Evolutionary conservation across 2,888 invertebrate genomes (phyloP).

Genomic region (Plusia festucae): DNA sequence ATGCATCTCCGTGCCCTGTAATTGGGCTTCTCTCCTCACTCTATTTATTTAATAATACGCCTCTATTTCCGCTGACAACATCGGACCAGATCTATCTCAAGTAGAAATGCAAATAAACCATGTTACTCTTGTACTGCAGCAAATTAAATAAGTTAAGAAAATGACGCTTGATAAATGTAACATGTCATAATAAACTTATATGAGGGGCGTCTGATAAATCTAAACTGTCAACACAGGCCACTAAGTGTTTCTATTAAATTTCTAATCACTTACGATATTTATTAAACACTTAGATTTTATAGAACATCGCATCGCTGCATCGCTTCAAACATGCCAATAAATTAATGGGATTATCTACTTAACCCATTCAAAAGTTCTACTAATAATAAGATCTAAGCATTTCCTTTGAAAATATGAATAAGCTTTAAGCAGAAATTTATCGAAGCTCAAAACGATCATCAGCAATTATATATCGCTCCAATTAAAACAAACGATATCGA

Average conservation of each 20-base stretch:
- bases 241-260: constrained; percentile 17
- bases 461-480: constrained; percentile 54
- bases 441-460: constrained; percentile 42
- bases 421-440: constrained; percentile 20
- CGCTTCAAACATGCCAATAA: constrained; percentile 21
- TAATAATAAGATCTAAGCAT: constrained; percentile 14
- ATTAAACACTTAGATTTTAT: constrained; percentile 17
- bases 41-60: constrained; percentile 72
- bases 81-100: constrained; percentile 55
- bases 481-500: constrained; percentile 64
- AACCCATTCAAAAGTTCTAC: constrained; percentile 13
- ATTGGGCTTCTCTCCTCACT: constrained; percentile 62
- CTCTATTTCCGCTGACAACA: constrained; percentile 68
- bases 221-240: background rate
- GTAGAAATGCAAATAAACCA: constrained; percentile 58
- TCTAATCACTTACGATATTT: constrained; percentile 17
- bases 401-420: constrained; percentile 30
- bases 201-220: background rate
- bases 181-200: constrained; percentile 27
- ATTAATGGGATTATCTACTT: constrained; percentile 28
- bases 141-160: constrained; percentile 36
- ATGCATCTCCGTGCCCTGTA: constrained; percentile 64
- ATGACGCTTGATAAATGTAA: constrained; percentile 2
- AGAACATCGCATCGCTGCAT: background rate
- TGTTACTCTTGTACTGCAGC: constrained; percentile 20